Evolutionary conservation across 2,888 invertebrate genomes (phyloP).

Genomic region (Euclidia mi): DNA sequence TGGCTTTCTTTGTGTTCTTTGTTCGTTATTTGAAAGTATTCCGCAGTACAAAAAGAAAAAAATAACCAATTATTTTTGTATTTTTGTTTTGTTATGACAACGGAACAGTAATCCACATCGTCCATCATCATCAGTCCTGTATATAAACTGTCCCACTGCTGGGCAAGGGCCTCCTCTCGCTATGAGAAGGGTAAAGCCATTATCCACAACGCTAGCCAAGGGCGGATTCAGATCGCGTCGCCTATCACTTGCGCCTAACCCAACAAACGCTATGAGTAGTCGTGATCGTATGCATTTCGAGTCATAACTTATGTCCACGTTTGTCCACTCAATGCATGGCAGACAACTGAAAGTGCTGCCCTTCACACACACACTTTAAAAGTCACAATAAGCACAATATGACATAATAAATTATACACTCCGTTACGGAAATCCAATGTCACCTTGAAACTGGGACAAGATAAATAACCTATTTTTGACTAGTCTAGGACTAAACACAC

Average conservation of each 20-base stretch:
- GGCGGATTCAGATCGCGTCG: too few species aligned
- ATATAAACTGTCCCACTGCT: too few species aligned
- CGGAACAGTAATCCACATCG: too few species aligned
- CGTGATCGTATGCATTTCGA: conserved; percentile 73
- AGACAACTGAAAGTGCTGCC: conserved; percentile 70
- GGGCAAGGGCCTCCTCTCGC: too few species aligned
- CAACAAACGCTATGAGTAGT: conserved; percentile 49
- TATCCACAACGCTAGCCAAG: too few species aligned
- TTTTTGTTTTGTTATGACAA: too few species aligned
- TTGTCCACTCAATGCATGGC: conserved; percentile 62
- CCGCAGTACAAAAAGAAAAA: too few species aligned
- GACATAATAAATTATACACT: conserved; percentile 63
- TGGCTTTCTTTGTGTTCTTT: too few species aligned
- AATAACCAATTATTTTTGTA: too few species aligned
- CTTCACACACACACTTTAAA: conserved; percentile 54
- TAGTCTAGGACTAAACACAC: conserved; percentile 27
- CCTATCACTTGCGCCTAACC: conserved; percentile 52
- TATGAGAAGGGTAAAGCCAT: too few species aligned
- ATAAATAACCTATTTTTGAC: conserved; percentile 31
- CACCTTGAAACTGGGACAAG: conserved; percentile 19
- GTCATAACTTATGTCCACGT: conserved; percentile 67
- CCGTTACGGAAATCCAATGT: conserved; percentile 31
- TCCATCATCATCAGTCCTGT: too few species aligned
- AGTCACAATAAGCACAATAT: conserved; percentile 44
- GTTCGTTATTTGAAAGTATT: too few species aligned